Conservation (phyloP, 2,797 vertebrate species). For the Scyliorhinus canicula region DNA sequence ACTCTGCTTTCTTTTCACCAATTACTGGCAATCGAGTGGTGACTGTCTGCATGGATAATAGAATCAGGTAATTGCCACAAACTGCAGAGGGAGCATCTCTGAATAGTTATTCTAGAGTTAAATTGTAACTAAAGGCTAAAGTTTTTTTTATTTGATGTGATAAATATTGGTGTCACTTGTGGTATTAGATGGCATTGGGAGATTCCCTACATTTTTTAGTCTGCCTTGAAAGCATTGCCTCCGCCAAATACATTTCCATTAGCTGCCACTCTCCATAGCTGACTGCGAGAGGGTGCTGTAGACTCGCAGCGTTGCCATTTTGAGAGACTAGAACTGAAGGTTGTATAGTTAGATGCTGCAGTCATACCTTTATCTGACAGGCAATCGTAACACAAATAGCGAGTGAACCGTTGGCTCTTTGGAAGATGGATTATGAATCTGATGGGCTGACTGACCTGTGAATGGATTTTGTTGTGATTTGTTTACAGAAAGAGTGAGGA, state of each 20-base stretch:
- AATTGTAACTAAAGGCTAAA: neutral
- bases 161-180: neutral
- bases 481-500: neutral
- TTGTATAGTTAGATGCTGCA: neutral
- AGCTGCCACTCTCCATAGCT: neutral
- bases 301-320: neutral
- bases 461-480: neutral
- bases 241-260: neutral
- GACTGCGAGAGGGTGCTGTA: neutral
- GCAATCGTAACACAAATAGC: neutral
- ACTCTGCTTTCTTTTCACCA: conserved; percentile 79
- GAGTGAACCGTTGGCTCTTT: neutral
- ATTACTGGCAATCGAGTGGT: conserved; percentile 71
- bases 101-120: neutral
- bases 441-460: neutral
- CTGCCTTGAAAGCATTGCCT: neutral
- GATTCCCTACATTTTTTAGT: neutral
- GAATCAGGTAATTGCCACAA: conserved; percentile 61
- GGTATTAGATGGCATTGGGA: neutral
- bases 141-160: neutral
- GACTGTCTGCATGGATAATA: conserved; percentile 69
- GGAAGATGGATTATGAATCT: neutral
- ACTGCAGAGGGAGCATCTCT: neutral
- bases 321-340: neutral
- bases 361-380: neutral